Percentiles rank a stretch among this genome's conserved stretches.
These are phyloP conservation scores for Sinotaia quadrata DNA, from an alignment of 2,888 invertebrate species.

Conservation along the genomic window DNA sequence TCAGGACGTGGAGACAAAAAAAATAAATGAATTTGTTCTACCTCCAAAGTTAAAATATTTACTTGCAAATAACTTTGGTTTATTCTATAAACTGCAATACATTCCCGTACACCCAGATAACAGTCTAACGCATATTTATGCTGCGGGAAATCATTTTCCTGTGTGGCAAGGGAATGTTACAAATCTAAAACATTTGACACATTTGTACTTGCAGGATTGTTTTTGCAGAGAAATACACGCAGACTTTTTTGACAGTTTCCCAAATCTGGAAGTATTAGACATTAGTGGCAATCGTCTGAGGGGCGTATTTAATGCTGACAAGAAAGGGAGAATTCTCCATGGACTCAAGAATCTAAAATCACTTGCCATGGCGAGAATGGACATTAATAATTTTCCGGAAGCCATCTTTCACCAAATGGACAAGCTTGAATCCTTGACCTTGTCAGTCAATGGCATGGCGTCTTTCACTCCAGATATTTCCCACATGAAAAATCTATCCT, in stretches of 20 bases:
- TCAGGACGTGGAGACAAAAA: no score
- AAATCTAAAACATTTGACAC: slow-evolving; percentile 19
- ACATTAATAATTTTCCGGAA: slow-evolving; percentile 13
- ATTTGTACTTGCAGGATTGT: slow-evolving; percentile 9
- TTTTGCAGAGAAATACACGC: slow-evolving; percentile 12
- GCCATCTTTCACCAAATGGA: not conserved
- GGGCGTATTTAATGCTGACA: slow-evolving; percentile 11
- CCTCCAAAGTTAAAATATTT: not conserved
- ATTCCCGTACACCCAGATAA: slow-evolving; percentile 16
- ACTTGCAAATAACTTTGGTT: no score
- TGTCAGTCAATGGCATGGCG: slow-evolving; percentile 25
- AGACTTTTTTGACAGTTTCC: slow-evolving; percentile 22
- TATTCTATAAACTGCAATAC: no score
- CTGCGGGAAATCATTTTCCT: slow-evolving; percentile 24
- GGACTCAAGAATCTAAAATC: slow-evolving; percentile 15
- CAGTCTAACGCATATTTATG: slow-evolving; percentile 14
- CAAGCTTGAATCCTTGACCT: slow-evolving; percentile 21
- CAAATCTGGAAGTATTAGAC: slow-evolving; percentile 13
- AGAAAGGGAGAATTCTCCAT: slow-evolving; percentile 13
- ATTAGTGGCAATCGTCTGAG: slow-evolving; percentile 27
- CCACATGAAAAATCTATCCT: slow-evolving; percentile 27
- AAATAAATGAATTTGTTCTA: not conserved
- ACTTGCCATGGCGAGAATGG: slow-evolving; percentile 24
- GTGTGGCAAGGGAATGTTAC: slow-evolving; percentile 19
- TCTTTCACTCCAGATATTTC: slow-evolving; percentile 2